phyloP scores from a whole-genome alignment of 64 coral and sea anemone genomes.

The Montipora capricornis region DNA sequence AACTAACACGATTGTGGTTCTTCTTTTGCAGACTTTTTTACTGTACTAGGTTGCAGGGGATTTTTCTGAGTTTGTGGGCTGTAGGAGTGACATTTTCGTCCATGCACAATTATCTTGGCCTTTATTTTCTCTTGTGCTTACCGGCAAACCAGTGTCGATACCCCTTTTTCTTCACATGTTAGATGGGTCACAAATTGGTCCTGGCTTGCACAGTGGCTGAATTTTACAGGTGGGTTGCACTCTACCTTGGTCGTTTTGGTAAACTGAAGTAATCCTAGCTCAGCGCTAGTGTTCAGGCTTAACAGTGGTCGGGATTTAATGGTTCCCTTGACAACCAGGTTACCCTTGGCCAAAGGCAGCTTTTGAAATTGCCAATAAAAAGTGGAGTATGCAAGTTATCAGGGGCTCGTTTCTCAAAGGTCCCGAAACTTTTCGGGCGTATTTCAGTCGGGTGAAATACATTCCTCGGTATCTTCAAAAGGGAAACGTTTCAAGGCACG shows the following conservation, averaged over 20 bases:
- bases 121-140: slow-evolving; percentile 66
- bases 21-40: not conserved
- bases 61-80: slow-evolving; percentile 39
- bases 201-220: not conserved
- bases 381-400: too few species aligned
- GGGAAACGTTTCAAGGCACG: too few species aligned
- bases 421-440: too few species aligned
- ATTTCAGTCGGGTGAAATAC: too few species aligned
- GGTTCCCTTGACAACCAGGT: slow-evolving; percentile 45
- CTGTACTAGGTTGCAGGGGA: slow-evolving; percentile 32
- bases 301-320: slow-evolving; percentile 27
- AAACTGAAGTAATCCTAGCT: slow-evolving; percentile 31
- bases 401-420: too few species aligned
- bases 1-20: slow-evolving; percentile 38
- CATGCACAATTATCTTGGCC: slow-evolving; percentile 36
- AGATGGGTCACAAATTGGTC: not conserved
- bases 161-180: not conserved
- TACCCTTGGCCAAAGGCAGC: too few species aligned
- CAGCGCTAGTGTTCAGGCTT: slow-evolving; percentile 17
- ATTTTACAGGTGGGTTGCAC: not conserved
- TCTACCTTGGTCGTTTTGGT: not conserved
- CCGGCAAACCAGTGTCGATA: slow-evolving; percentile 13
- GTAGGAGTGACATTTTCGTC: slow-evolving; percentile 24
- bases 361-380: too few species aligned
- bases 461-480: too few species aligned